A percentile compares a stretch with the other conserved stretches of the same genome.
Evolutionary conservation across 2,888 invertebrate species (phyloP).

Genomic region (Drosophila robusta): DNA sequence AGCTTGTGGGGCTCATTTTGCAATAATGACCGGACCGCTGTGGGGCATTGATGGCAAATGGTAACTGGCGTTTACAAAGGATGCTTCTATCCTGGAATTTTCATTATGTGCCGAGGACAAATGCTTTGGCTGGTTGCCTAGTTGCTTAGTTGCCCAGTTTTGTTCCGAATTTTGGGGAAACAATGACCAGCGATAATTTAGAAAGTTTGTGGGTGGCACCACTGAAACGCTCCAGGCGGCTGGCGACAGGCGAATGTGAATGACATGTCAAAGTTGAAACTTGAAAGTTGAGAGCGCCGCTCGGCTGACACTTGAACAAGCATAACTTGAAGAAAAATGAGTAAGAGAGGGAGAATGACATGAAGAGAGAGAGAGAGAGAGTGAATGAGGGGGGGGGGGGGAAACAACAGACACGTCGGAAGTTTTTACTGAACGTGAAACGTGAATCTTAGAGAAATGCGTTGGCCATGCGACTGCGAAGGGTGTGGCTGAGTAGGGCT

Average conservation of each 20-base stretch:
- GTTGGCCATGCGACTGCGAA: not conserved
- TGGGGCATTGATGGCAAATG: not conserved
- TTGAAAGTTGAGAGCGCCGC: slow-evolving; percentile 46
- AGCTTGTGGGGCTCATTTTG: slow-evolving; percentile 31
- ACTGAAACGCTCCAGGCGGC: slow-evolving; percentile 7
- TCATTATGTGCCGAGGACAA: slow-evolving; percentile 33
- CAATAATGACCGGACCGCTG: slow-evolving; percentile 16
- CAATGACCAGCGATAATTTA: slow-evolving; percentile 70
- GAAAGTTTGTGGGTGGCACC: slow-evolving; percentile 54
- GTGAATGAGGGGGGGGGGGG: not conserved
- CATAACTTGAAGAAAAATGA: slow-evolving; percentile 44
- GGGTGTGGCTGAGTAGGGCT: not conserved
- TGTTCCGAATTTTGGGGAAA: slow-evolving; percentile 31
- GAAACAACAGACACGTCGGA: slow-evolving; percentile 49
- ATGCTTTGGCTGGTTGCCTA: slow-evolving; percentile 7
- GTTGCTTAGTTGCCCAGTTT: slow-evolving; percentile 12
- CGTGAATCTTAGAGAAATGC: slow-evolving; percentile 14
- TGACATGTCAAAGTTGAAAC: slow-evolving; percentile 65
- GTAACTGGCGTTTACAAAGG: slow-evolving; percentile 6
- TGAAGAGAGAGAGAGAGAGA: slow-evolving; percentile 1
- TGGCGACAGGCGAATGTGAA: slow-evolving; percentile 30
- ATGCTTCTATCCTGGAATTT: slow-evolving; percentile 33
- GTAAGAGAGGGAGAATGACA: not conserved
- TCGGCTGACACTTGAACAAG: slow-evolving; percentile 52
- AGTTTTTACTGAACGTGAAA: slow-evolving; percentile 39